A percentile compares a stretch with the other conserved stretches of the same genome.
Evolutionary conservation across 2,888 invertebrate genomes (phyloP).

Genomic region (Caenorhabditis auriculariae): DNA sequence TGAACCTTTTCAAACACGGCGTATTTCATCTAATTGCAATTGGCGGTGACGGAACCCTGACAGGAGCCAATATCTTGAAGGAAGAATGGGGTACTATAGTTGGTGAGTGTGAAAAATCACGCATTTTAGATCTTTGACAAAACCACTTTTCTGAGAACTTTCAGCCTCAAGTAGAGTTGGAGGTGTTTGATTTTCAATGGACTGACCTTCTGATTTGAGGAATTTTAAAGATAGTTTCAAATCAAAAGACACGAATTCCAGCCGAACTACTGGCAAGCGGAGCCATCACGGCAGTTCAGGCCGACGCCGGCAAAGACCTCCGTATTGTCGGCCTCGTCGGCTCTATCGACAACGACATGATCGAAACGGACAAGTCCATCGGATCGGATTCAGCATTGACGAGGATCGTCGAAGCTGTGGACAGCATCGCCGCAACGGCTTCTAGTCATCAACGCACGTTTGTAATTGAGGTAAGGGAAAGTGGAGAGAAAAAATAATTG

Average conservation of each 20-base stretch:
- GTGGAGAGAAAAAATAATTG: background rate
- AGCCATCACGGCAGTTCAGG: constrained; percentile 13
- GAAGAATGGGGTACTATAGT: constrained; percentile 15
- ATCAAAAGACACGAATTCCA: constrained; percentile 7
- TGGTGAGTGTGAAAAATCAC: background rate
- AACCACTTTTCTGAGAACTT: no score
- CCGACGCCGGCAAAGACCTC: constrained; percentile 23
- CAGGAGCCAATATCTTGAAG: constrained; percentile 74
- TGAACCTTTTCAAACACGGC: constrained; percentile 80
- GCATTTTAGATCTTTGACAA: background rate
- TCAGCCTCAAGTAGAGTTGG: no score
- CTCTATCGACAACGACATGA: constrained; percentile 76
- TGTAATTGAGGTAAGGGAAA: constrained; percentile 37
- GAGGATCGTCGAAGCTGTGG: constrained; percentile 93
- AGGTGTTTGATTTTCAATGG: no score
- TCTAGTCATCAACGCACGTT: constrained; percentile 95
- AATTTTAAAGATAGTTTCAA: background rate
- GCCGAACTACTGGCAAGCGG: constrained; percentile 23
- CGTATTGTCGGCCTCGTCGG: constrained; percentile 33
- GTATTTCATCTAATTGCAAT: constrained; percentile 94
- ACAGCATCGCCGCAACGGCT: constrained; percentile 94
- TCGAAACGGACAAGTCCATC: constrained; percentile 99
- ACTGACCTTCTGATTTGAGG: background rate
- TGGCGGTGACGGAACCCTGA: constrained; percentile 95
- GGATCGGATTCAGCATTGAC: constrained; percentile 92